Base-by-base conservation (phyloP, 2,888 invertebrate species). In the Drosophila gaucha region DNA sequence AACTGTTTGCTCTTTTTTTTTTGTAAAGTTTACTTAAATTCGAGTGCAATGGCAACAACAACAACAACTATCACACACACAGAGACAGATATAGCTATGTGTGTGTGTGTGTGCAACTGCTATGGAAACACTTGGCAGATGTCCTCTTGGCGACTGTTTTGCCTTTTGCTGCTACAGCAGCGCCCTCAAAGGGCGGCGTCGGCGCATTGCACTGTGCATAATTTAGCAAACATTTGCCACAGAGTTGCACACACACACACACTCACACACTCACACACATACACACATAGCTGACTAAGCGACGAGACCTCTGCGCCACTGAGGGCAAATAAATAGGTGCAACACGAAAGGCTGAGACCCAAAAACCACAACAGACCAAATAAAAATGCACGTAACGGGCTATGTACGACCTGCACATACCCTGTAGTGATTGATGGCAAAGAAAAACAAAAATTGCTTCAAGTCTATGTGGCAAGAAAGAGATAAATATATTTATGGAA, bases 141-240 rank as follows among this genome's bases (percentile, higher is more conserved):
- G 67, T 66, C 43, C 66, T 44, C 33, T 44, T 50, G 35, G 31
- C 36, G 18, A 31, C 26, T 46, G 46, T 26, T 22, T 33, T 47
- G 52, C 44, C 52, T 56, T 43, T 36, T 51, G 41, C 35, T 57
- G 30, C 38, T 56, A 24, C 20, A 46, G 26, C 36, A 43, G 20
- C 26, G 43, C 22, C 36, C 58, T 62, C 39, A 54, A 52, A 78
- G 68, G 26, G 57, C 58, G 55, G 50, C 52, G 26, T 49, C 43
- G 39, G 58, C 74, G 69, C 77, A 62, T 54, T 70, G 67, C 60
- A 49, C 58, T 65, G 57, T 73, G 78, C 75, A 85, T 80, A 82
- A 85, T 85, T 85, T 75, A 78, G 55, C 64, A 78, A 75, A 77
- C 43, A 65, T 59, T 73, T 76, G 74, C 54, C 66, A 68, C 51